Base-by-base conservation (phyloP, 2,113 vertebrate species). In the Pogona vitticeps region DNA sequence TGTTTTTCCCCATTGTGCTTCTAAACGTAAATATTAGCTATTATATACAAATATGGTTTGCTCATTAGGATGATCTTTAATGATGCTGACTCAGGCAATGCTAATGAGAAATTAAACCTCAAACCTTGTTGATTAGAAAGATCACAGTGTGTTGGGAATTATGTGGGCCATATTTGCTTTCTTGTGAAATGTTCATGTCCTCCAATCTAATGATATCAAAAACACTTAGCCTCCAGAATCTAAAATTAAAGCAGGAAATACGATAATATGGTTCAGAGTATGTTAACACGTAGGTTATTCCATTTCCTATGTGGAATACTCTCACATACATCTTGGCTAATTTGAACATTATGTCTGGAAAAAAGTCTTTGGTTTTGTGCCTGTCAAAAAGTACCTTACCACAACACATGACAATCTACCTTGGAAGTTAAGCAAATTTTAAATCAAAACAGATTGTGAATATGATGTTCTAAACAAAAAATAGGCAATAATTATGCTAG, bases 31-130 rank as follows among this genome's bases (percentile, higher is more conserved):
- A 93, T 91, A 91, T 82, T 91, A 95, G 72, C 87, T 56, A 91
- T 87, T 94, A 70, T 83, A 93, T 92, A 93, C 91, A 94, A 90
- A 90, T 70, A 71, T 1, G 3, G 40, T 90, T 94, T 93, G 78
- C 84, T 91, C 38, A 61, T 52, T 85, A 88, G 31, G 67, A 31
- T 94, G 82, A 87, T 92, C 87, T 91, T 88, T 90, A 92, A 85
- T 86, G 88, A 90, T 92, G 93, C 92, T 94, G 94, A 94, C 73
- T 95, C 91, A 93, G 92, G 72, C 79, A 46, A 83, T 86, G 33
- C 81, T 95, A 92, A 92, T 87, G 86, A 93, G 78, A 93, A 89
- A 92, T 80, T 85, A 93, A 90, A 82, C 46, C 36, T 76, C 72
- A 67, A 38, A 85, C 46, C 90, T 83, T 83, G 88, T 91, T 94